A percentile compares a stretch with the other conserved stretches of the same genome.
These are phyloP conservation scores for Eristalis intricaria DNA, from an alignment of 2,888 invertebrate genomes.

Conservation along the genomic window DNA sequence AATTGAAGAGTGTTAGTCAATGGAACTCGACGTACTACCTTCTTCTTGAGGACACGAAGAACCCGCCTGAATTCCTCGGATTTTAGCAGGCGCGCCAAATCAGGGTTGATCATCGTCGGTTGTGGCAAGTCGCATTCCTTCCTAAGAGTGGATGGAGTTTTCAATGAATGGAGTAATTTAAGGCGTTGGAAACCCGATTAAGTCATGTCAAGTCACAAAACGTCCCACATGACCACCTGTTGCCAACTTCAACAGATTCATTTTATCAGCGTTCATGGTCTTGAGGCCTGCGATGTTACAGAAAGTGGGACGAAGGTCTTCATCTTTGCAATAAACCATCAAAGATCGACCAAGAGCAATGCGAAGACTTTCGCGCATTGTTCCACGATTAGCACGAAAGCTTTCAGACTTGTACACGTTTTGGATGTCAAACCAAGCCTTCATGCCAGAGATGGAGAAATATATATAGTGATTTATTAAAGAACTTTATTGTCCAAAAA, in stretches of 20 bases:
- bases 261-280: slow-evolving; percentile 93
- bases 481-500: too few species aligned
- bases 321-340: slow-evolving; percentile 96
- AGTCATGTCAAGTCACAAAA: slow-evolving; percentile 99
- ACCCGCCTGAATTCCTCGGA: slow-evolving; percentile 98
- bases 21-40: slow-evolving; percentile 90
- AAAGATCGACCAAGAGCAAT: slow-evolving; percentile 98
- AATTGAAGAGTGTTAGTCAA: slow-evolving; percentile 94
- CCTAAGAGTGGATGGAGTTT: slow-evolving; percentile 89
- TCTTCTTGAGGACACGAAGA: slow-evolving; percentile 91
- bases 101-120: slow-evolving; percentile 99
- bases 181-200: slow-evolving; percentile 97
- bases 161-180: slow-evolving; percentile 98
- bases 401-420: slow-evolving; percentile 99
- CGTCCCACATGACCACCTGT: slow-evolving; percentile 99
- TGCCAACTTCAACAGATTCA: slow-evolving; percentile 96
- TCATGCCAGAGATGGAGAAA: too few species aligned
- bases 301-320: slow-evolving; percentile 97
- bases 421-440: slow-evolving; percentile 98
- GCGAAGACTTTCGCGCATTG: slow-evolving; percentile 98
- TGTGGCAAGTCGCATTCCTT: slow-evolving; percentile 96
- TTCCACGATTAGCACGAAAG: slow-evolving; percentile 99
- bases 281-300: slow-evolving; percentile 99
- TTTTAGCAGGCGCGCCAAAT: slow-evolving; percentile 94
- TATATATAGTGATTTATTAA: too few species aligned